Conservation (phyloP, 2,113 vertebrate genomes). For the Cyanoliseus patagonus region DNA sequence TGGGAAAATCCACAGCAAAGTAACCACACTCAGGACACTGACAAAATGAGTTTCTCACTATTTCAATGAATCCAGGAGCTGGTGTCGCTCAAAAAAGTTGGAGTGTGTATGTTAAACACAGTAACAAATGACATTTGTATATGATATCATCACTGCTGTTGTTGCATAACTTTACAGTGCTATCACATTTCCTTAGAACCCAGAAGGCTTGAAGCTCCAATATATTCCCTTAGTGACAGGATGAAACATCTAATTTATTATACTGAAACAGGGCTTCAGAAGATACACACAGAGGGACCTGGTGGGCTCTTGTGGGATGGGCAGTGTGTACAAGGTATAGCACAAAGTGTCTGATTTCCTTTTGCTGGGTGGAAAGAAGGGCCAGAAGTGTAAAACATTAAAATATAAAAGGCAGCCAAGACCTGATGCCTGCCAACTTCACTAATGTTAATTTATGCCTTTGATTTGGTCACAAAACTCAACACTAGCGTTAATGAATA, state of each 20-base stretch:
- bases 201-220: background rate
- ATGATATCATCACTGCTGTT: background rate
- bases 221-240: background rate
- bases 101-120: background rate
- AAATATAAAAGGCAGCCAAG: background rate
- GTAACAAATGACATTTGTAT: background rate
- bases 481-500: conserved; percentile 15
- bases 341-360: background rate
- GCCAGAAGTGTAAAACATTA: background rate
- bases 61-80: background rate
- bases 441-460: conserved; percentile 46
- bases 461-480: conserved; percentile 48
- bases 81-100: background rate
- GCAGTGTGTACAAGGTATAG: background rate
- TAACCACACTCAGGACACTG: background rate
- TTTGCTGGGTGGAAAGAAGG: background rate
- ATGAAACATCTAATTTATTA: background rate
- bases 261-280: background rate
- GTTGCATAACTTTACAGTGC: background rate
- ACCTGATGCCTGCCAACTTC: background rate
- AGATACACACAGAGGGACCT: background rate
- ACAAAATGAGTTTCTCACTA: background rate
- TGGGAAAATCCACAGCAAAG: background rate
- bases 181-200: background rate
- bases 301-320: background rate